phyloP scores from a whole-genome alignment of 2,888 invertebrate species.

The Drosophila longiperda region DNA sequence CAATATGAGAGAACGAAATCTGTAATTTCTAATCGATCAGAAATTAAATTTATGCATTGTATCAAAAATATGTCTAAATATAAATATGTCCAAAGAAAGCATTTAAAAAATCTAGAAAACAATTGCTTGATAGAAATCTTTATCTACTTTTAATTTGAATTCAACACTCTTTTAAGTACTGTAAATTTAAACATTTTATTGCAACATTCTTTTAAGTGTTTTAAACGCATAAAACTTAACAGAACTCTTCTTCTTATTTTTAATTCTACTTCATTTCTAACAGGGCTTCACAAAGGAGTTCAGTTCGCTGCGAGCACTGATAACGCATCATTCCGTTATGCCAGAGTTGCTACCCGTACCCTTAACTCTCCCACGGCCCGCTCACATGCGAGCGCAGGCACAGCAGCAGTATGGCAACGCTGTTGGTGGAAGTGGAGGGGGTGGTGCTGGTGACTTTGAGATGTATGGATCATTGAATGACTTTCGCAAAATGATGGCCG shows the following conservation, averaged over 20 bases:
- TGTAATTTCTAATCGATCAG: too few relatives aligned
- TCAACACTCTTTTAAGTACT: neutral
- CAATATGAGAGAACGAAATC: too few relatives aligned
- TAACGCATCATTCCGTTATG: constrained; percentile 99
- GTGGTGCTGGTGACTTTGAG: constrained; percentile 87
- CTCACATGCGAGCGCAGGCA: constrained; percentile 55
- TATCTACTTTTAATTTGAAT: neutral
- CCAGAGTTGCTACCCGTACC: constrained; percentile 97
- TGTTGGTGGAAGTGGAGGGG: constrained; percentile 22
- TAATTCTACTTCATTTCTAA: constrained; percentile 62
- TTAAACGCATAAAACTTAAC: neutral
- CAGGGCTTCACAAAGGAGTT: constrained; percentile 99
- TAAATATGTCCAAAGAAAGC: neutral
- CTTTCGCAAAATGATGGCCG: constrained; percentile 91
- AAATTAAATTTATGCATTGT: too few relatives aligned
- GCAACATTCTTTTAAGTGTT: neutral
- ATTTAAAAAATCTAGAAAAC: neutral
- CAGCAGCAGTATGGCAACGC: constrained; percentile 51
- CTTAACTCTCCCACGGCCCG: constrained; percentile 90
- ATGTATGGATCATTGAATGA: constrained; percentile 90
- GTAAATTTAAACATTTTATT: neutral
- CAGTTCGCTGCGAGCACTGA: constrained; percentile 94
- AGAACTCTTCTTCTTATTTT: neutral
- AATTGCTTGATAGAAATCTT: neutral
- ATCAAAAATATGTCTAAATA: too few relatives aligned